These are phyloP conservation scores for Agapostemon virescens DNA, from an alignment of 2,888 invertebrate species.

Conservation along the genomic window DNA sequence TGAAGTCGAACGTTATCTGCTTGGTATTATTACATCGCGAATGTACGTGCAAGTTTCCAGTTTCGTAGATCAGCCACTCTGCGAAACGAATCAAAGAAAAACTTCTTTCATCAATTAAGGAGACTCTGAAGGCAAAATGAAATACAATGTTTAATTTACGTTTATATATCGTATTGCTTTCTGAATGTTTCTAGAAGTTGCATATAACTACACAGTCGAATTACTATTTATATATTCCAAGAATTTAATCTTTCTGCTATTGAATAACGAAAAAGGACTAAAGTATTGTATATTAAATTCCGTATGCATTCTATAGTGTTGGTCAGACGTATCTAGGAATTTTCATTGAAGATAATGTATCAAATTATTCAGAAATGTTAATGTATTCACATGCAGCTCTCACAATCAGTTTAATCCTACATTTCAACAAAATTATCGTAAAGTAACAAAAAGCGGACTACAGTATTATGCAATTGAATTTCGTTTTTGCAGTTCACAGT, in stretches of 20 bases:
- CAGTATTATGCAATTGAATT: background rate
- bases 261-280: background rate
- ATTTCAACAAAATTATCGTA: background rate
- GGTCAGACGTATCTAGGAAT: background rate
- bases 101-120: background rate
- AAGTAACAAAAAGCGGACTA: background rate
- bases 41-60: background rate
- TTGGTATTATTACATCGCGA: background rate
- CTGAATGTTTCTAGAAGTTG: background rate
- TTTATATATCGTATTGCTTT: background rate
- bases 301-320: background rate
- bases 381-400: background rate
- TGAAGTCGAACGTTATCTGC: background rate
- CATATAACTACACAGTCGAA: background rate
- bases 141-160: background rate
- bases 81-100: background rate
- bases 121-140: background rate
- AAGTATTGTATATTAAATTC: background rate
- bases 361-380: slow-evolving; percentile 2
- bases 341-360: background rate
- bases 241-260: background rate
- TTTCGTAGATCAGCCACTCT: background rate
- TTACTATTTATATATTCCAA: background rate
- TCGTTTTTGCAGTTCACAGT: background rate
- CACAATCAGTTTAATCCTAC: background rate